Evolutionary conservation across 35 echinoderm and acorn worm genomes (phyloP).

Genomic region (Amphiura filiformis): DNA sequence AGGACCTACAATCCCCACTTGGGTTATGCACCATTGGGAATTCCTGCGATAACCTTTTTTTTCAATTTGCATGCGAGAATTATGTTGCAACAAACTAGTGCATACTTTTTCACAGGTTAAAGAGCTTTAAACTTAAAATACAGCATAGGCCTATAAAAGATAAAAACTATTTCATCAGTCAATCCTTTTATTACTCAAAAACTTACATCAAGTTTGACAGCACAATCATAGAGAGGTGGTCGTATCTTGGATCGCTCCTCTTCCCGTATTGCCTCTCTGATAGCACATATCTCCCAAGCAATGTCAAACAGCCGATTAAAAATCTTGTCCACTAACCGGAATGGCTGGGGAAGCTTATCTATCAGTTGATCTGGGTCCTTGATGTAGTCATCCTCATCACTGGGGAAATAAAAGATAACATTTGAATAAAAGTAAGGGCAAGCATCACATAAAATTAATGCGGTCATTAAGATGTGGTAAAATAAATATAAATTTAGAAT

Average conservation of each 20-base stretch:
- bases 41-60: too few relatives aligned
- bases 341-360: conserved; percentile 90
- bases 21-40: too few relatives aligned
- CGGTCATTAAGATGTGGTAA: conserved; percentile 79
- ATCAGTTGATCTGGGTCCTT: conserved; percentile 92
- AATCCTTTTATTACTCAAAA: too few relatives aligned
- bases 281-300: conserved; percentile 77
- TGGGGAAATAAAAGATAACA: too few relatives aligned
- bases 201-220: conserved; percentile 48
- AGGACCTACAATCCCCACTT: too few relatives aligned
- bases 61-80: too few relatives aligned
- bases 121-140: too few relatives aligned
- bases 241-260: conserved; percentile 47
- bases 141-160: too few relatives aligned
- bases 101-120: too few relatives aligned
- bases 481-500: too few relatives aligned
- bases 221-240: conserved; percentile 70
- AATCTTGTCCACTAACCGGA: conserved; percentile 85
- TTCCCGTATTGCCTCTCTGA: conserved; percentile 55
- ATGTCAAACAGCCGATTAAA: conserved; percentile 68
- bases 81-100: too few relatives aligned
- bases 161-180: too few relatives aligned
- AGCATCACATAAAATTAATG: conserved; percentile 78
- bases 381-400: conserved; percentile 92
- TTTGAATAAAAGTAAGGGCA: conserved; percentile 45